A percentile compares a stretch with the other conserved stretches of the same genome.
phyloP scores from a whole-genome alignment of 2,113 vertebrate species.

The Carassius carassius region DNA sequence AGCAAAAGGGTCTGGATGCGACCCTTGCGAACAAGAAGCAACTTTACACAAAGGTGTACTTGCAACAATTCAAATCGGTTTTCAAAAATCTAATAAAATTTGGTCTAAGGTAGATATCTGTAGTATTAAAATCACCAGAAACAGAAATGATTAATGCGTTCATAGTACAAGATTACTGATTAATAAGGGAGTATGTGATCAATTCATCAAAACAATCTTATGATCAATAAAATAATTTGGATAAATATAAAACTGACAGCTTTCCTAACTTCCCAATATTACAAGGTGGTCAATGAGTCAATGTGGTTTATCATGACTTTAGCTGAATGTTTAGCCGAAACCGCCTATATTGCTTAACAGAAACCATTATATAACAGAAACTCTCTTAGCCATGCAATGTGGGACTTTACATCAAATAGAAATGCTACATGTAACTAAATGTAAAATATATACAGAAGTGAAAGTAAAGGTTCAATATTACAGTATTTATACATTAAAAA shows the following conservation, averaged over 20 bases:
- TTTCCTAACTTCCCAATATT: constrained; percentile 7
- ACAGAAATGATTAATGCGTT: neutral
- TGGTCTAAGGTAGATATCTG: neutral
- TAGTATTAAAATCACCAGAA: neutral
- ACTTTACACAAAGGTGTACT: neutral
- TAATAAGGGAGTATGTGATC: neutral
- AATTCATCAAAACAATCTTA: neutral
- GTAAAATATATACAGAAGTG: constrained; percentile 1
- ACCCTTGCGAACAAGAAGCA: neutral
- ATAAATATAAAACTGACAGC: neutral
- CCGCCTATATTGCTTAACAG: constrained; percentile 32
- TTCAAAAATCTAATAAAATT: neutral
- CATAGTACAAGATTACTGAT: neutral
- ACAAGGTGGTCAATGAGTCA: constrained; percentile 17
- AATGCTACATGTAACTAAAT: neutral
- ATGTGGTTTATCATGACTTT: neutral
- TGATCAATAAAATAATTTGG: neutral
- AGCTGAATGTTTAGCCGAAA: neutral
- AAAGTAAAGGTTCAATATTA: neutral
- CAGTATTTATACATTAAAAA: neutral
- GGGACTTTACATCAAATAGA: neutral
- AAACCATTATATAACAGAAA: constrained; percentile 16
- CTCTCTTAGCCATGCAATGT: neutral
- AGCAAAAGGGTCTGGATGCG: neutral
- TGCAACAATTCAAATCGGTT: neutral